Conservation (phyloP, 2,888 invertebrate species). For the Philereme transversata region DNA sequence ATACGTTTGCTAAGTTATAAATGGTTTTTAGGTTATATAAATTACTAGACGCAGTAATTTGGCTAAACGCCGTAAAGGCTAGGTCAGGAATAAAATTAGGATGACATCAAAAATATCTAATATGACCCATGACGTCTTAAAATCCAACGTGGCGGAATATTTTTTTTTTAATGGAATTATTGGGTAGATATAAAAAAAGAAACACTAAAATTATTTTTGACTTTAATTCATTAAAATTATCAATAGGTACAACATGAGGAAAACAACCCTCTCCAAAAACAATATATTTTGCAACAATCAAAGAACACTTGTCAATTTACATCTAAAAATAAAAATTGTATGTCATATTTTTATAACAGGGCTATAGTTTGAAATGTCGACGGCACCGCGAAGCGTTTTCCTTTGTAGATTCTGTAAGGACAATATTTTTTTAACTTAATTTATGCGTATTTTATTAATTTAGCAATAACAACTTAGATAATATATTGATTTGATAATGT, state of each 20-base stretch:
- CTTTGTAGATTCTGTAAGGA: conserved; percentile 86
- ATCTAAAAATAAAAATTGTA: conserved; percentile 31
- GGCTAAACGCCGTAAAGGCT: neutral
- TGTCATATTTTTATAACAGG: conserved; percentile 82
- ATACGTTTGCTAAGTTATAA: conserved; percentile 2
- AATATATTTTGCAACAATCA: conserved; percentile 29
- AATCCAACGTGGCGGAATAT: neutral
- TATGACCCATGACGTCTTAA: neutral
- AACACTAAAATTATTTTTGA: neutral
- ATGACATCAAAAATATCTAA: no score
- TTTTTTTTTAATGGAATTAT: neutral
- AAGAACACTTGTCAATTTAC: conserved; percentile 36
- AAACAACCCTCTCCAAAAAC: conserved; percentile 36
- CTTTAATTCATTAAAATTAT: conserved; percentile 27
- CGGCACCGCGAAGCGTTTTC: conserved; percentile 86
- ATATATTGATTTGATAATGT: no score
- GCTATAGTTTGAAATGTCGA: conserved; percentile 86
- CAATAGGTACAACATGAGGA: conserved; percentile 31
- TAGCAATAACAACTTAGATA: neutral
- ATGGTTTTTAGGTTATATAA: conserved; percentile 7
- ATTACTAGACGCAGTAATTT: conserved; percentile 2
- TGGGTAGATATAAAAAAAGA: neutral
- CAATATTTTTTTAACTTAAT: neutral
- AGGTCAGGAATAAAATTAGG: no score
- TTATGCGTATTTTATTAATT: neutral